Conservation (phyloP, 2,888 invertebrate genomes). For the Brachypalpus laphriformis region DNA sequence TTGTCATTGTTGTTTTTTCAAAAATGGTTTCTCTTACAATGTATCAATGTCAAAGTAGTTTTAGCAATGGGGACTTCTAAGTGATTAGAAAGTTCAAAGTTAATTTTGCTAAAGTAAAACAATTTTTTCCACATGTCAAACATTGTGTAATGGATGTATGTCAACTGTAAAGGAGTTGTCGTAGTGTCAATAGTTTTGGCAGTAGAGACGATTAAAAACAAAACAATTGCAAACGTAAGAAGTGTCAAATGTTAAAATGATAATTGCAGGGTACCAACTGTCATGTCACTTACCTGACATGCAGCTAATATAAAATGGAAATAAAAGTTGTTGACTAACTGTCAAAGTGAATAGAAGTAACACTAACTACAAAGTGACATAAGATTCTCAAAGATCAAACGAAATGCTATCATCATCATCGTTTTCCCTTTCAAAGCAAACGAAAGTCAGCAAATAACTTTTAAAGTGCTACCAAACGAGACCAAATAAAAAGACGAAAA, state of each 20-base stretch:
- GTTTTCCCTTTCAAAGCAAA: constrained; percentile 55
- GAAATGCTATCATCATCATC: constrained; percentile 19
- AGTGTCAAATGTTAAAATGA: background rate
- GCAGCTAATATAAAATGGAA: too few species aligned
- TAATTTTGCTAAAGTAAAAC: too few species aligned
- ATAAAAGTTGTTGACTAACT: background rate
- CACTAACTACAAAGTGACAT: constrained; percentile 23
- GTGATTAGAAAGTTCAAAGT: too few species aligned
- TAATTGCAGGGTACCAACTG: background rate
- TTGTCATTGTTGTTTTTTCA: background rate
- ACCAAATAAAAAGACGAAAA: constrained; percentile 44
- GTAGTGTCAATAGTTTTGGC: too few species aligned
- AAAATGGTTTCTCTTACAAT: background rate
- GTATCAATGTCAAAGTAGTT: constrained; percentile 13
- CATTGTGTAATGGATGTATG: too few species aligned
- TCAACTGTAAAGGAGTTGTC: too few species aligned
- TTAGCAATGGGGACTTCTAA: too few species aligned
- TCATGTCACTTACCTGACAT: too few species aligned
- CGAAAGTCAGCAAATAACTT: constrained; percentile 32
- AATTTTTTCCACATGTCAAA: too few species aligned
- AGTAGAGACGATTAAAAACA: too few species aligned
- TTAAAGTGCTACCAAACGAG: constrained; percentile 57
- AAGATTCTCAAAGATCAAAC: constrained; percentile 45
- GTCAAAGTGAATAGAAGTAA: background rate
- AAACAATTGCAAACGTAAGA: too few species aligned